Evolutionary conservation across 2,113 vertebrate genomes (phyloP).

Genomic region (Aptenodytes patagonicus): DNA sequence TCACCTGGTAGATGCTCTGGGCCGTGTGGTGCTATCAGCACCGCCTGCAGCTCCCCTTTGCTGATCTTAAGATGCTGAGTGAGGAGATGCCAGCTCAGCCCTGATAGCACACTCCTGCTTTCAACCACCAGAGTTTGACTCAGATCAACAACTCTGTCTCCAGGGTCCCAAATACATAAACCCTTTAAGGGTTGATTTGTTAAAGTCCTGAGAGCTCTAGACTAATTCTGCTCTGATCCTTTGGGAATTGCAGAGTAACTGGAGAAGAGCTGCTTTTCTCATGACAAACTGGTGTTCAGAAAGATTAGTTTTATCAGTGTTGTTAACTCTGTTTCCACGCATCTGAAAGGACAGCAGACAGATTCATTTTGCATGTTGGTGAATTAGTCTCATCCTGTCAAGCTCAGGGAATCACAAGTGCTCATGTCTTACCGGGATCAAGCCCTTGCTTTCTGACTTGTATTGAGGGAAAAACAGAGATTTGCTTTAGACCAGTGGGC

Average conservation of each 20-base stretch:
- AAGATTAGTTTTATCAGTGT: background rate
- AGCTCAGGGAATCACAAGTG: background rate
- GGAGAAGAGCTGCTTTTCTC: background rate
- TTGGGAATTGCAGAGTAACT: background rate
- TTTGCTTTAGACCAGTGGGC: background rate
- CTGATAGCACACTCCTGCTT: background rate
- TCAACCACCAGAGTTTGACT: background rate
- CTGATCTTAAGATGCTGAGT: background rate
- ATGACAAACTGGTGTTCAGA: fast-evolving
- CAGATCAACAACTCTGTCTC: background rate
- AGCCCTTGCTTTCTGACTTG: background rate
- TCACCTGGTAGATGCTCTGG: background rate
- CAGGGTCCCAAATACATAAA: background rate
- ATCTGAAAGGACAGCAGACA: background rate
- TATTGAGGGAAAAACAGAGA: background rate
- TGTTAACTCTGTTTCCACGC: background rate
- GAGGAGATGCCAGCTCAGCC: background rate
- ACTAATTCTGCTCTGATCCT: background rate
- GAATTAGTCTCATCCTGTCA: background rate
- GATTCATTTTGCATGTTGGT: background rate
- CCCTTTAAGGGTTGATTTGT: background rate
- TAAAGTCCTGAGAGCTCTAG: background rate
- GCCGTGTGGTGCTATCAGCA: background rate
- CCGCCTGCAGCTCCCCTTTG: background rate
- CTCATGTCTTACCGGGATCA: too few relatives aligned